phyloP scores from a whole-genome alignment of 1,140 invertebrate genomes.

The Caligus rogercresseyi region DNA sequence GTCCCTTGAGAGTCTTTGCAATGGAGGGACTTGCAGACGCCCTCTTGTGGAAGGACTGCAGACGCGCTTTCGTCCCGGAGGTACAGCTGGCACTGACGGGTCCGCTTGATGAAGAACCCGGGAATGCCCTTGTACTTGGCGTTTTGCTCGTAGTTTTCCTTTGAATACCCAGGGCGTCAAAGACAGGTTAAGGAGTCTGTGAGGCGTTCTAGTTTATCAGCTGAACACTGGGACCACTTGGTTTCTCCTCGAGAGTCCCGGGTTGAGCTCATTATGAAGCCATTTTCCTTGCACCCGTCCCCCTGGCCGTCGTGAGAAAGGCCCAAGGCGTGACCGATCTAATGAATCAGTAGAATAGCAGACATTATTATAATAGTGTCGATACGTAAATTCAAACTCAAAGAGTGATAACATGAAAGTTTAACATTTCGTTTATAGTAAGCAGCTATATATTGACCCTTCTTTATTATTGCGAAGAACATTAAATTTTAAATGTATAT shows the following conservation, averaged over 20 bases:
- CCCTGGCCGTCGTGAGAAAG: not conserved
- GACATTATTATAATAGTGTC: too few relatives aligned
- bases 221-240: conserved; percentile 10
- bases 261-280: conserved; percentile 10
- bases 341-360: not conserved
- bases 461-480: too few relatives aligned
- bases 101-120: not conserved
- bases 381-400: too few relatives aligned
- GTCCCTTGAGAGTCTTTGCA: not conserved
- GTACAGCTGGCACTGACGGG: conserved; percentile 4
- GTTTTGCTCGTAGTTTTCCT: not conserved
- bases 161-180: not conserved
- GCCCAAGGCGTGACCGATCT: conserved; percentile 2
- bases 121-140: not conserved
- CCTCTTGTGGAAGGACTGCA: not conserved
- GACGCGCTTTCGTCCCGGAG: not conserved
- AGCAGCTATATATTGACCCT: too few relatives aligned
- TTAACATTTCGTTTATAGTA: too few relatives aligned
- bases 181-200: not conserved
- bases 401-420: too few relatives aligned
- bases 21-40: not conserved
- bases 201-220: not conserved
- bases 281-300: not conserved
- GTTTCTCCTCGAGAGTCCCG: conserved; percentile 5
- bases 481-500: too few relatives aligned